Evolutionary conservation across 1,140 invertebrate species (phyloP).

Genomic region (Antheraea mylitta): DNA sequence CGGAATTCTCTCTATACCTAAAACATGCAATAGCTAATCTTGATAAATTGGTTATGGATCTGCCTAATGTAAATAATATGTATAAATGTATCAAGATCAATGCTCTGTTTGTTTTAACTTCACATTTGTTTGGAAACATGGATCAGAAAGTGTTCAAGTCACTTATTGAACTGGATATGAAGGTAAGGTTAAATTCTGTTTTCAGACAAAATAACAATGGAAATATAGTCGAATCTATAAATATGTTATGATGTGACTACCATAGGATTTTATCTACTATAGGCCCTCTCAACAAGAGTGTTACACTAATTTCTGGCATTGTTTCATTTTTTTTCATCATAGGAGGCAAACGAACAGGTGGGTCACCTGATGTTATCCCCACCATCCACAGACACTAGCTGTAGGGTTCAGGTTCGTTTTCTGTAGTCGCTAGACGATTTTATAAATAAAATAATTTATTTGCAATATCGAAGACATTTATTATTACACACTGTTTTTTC

Average conservation of each 20-base stretch:
- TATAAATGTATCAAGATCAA: conserved; percentile 86
- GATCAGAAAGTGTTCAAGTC: conserved; percentile 89
- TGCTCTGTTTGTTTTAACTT: conserved; percentile 85
- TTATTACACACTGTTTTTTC: too few relatives aligned
- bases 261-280: too few relatives aligned
- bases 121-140: conserved; percentile 86
- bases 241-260: too few relatives aligned
- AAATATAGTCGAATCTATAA: background rate
- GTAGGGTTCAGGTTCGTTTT: too few relatives aligned
- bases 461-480: too few relatives aligned
- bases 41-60: conserved; percentile 80
- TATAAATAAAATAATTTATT: too few relatives aligned
- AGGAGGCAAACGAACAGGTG: too few relatives aligned
- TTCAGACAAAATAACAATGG: conserved; percentile 1
- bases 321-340: too few relatives aligned
- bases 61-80: conserved; percentile 78
- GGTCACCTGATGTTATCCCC: too few relatives aligned
- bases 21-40: conserved; percentile 82
- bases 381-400: too few relatives aligned
- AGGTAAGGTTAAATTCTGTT: conserved; percentile 71
- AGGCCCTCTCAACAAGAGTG: background rate
- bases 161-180: conserved; percentile 87
- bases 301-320: too few relatives aligned
- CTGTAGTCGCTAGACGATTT: too few relatives aligned
- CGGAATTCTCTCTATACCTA: conserved; percentile 87